Evolutionary conservation across 37 sponge, comb jelly and placozoan genomes (phyloP).

Genomic region (Aphrocallistes beatrix): DNA sequence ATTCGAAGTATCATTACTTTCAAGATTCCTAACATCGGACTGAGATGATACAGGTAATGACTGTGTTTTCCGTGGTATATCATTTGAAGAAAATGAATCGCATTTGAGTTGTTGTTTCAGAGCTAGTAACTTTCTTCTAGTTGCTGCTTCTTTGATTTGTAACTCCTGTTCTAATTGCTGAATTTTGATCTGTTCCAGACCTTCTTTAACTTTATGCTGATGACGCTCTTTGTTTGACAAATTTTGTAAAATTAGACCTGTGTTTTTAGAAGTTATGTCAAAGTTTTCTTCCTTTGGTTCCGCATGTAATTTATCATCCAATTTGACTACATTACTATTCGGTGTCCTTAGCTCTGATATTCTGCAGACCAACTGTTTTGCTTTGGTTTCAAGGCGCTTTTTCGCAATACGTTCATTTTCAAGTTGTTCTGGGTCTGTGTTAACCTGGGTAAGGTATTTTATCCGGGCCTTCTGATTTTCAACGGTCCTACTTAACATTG

Average conservation of each 20-base stretch:
- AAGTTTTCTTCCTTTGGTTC: background rate
- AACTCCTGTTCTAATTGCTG: constrained; percentile 61
- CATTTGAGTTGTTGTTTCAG: constrained; percentile 43
- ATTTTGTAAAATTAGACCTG: background rate
- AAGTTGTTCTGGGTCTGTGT: constrained; percentile 19
- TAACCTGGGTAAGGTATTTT: constrained; percentile 8
- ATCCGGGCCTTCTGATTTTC: constrained; percentile 50
- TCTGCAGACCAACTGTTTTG: constrained; percentile 23
- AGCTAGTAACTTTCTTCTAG: constrained; percentile 52
- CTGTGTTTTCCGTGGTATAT: background rate
- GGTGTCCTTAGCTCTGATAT: background rate
- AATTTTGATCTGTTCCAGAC: constrained; percentile 39
- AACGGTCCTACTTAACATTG: background rate
- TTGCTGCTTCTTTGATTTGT: constrained; percentile 61
- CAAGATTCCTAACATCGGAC: background rate
- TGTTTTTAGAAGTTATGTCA: background rate
- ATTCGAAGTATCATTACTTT: background rate
- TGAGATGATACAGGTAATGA: background rate
- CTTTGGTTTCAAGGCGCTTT: constrained; percentile 58
- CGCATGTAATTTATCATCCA: background rate
- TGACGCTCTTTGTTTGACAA: background rate
- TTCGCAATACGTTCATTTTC: constrained; percentile 55
- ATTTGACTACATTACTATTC: background rate
- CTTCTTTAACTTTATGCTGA: constrained; percentile 21
- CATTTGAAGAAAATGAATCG: background rate